These are phyloP conservation scores for Temnothorax curvispinosus DNA, from an alignment of 1,140 invertebrate genomes.

Conservation along the genomic window DNA sequence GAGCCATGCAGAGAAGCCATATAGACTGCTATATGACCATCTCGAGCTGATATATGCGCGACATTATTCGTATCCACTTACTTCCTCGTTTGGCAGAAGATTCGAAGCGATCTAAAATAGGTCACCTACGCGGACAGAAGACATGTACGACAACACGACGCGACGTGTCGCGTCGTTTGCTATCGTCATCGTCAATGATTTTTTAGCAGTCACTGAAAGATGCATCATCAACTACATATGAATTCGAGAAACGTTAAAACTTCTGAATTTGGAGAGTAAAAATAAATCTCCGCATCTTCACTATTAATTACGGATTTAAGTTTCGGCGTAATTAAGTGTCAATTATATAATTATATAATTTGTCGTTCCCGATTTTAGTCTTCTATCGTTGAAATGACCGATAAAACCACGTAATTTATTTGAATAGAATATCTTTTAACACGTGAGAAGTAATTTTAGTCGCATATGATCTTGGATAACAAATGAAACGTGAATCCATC, in stretches of 20 bases:
- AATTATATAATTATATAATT: neutral
- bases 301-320: neutral
- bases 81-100: conserved; percentile 76
- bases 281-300: neutral
- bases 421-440: neutral
- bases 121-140: conserved; percentile 54
- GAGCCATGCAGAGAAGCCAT: conserved; percentile 68
- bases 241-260: neutral
- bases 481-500: conserved; percentile 50
- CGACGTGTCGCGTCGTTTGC: conserved; percentile 51
- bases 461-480: conserved; percentile 23
- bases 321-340: neutral
- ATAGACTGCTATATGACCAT: conserved; percentile 78
- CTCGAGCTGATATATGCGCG: conserved; percentile 74
- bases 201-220: conserved; percentile 13
- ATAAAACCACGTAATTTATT: neutral
- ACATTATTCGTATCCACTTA: conserved; percentile 78
- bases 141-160: conserved; percentile 54
- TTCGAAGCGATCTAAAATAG: conserved; percentile 68
- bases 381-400: neutral
- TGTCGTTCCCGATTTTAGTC: neutral
- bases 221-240: neutral
- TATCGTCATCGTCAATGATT: conserved; percentile 34
- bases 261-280: neutral
- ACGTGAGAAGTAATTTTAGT: neutral